Conservation (phyloP, 1,140 invertebrate species). For the Drosophila malerkotliana region DNA sequence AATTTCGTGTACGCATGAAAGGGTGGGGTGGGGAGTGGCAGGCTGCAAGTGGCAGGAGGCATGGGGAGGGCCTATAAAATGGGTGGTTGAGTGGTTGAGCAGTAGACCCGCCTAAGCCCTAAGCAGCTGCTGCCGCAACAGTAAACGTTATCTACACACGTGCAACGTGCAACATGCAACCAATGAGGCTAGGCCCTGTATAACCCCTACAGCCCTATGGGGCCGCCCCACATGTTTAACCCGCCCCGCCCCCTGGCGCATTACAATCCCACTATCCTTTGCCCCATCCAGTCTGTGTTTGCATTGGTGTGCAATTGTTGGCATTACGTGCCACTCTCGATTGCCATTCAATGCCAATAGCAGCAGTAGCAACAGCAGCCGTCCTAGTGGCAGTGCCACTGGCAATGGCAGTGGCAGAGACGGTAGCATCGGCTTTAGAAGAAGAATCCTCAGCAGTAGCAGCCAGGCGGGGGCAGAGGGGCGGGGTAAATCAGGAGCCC, state of each 20-base stretch:
- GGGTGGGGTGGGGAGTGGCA: background rate
- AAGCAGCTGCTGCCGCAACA: conserved; percentile 47
- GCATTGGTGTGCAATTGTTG: conserved; percentile 78
- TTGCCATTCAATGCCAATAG: conserved; percentile 74
- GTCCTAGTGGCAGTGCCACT: no score
- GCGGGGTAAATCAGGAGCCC: conserved; percentile 12
- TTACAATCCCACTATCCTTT: conserved; percentile 32
- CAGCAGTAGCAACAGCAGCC: conserved; percentile 25
- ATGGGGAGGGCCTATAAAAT: background rate
- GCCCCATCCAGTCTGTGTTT: conserved; percentile 51
- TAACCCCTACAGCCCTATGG: conserved; percentile 2
- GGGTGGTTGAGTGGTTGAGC: conserved; percentile 16
- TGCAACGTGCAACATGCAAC: conserved; percentile 76
- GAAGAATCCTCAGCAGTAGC: conserved; percentile 5
- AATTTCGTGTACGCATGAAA: conserved; percentile 71
- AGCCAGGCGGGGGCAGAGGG: background rate
- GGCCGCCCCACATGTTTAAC: background rate
- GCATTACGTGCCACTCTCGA: conserved; percentile 81
- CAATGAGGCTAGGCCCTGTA: conserved; percentile 55
- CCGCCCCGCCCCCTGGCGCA: conserved; percentile 7
- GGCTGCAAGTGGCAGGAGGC: background rate
- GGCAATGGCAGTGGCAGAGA: background rate
- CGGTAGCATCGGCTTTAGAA: conserved; percentile 1
- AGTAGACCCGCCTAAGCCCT: conserved; percentile 35
- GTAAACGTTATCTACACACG: conserved; percentile 76